Conservation (phyloP, 2,797 vertebrate species). For the Pelodytes ibericus region DNA sequence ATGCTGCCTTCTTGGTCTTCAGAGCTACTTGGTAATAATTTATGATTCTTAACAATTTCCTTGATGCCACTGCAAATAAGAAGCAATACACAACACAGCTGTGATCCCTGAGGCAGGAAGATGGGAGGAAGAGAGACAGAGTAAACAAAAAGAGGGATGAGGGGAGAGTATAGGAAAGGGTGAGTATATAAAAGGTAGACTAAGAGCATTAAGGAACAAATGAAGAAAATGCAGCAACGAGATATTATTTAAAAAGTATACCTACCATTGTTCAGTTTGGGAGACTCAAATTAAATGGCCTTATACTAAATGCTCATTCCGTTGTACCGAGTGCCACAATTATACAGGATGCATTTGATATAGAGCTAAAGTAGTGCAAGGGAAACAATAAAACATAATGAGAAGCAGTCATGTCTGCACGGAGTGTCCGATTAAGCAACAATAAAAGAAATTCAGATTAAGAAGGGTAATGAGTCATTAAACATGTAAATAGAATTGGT, state of each 20-base stretch:
- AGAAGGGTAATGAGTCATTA: conserved; percentile 34
- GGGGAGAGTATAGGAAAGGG: neutral
- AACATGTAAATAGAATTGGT: conserved; percentile 26
- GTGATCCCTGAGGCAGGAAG: conserved; percentile 24
- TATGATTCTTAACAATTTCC: conserved; percentile 19
- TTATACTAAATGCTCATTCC: too few relatives aligned
- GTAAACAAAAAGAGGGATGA: neutral
- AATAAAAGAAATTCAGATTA: conserved; percentile 17
- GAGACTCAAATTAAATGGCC: too few relatives aligned
- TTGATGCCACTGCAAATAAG: conserved; percentile 3
- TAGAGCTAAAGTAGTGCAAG: too few relatives aligned
- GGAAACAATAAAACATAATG: too few relatives aligned
- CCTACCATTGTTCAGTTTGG: too few relatives aligned
- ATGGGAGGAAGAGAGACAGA: neutral
- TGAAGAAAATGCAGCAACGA: too few relatives aligned
- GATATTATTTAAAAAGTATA: too few relatives aligned
- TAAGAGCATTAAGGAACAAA: too few relatives aligned
- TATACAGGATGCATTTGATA: too few relatives aligned
- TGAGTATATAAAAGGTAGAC: too few relatives aligned
- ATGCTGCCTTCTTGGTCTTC: neutral
- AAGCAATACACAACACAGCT: conserved; percentile 16
- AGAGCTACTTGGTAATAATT: conserved; percentile 30
- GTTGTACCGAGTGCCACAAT: too few relatives aligned
- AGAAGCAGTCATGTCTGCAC: neutral
- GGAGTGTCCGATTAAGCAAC: conserved; percentile 9